Evolutionary conservation across 1,140 invertebrate genomes (phyloP).

Genomic region (Calephelis virginiensis): DNA sequence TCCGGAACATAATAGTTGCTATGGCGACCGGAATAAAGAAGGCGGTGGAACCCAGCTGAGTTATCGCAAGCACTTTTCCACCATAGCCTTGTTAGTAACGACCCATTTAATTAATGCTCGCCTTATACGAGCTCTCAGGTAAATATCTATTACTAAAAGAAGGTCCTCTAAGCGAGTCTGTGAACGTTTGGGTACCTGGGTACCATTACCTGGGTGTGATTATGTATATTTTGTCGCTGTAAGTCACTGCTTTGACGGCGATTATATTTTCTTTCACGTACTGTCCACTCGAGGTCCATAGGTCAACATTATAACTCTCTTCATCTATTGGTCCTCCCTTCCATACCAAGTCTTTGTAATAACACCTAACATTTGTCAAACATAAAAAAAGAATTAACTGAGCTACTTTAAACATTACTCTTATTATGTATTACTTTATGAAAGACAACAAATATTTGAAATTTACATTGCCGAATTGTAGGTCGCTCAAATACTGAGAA

Average conservation of each 20-base stretch:
- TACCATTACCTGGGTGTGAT: constrained; percentile 48
- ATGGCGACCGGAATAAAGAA: not conserved
- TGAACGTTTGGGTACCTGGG: too few species aligned
- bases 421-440: not conserved
- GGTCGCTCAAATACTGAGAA: not conserved
- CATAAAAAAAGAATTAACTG: not conserved
- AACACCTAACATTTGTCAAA: constrained; percentile 11
- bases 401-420: not conserved
- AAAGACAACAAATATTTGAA: not conserved
- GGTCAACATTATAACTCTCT: constrained; percentile 39
- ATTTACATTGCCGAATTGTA: not conserved
- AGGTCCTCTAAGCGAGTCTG: too few species aligned
- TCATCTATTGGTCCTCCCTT: constrained; percentile 44
- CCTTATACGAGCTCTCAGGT: too few species aligned
- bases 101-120: too few species aligned
- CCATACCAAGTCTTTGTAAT: constrained; percentile 48
- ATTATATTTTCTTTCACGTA: constrained; percentile 53
- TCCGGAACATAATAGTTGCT: too few species aligned
- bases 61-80: too few species aligned
- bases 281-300: constrained; percentile 37
- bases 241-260: constrained; percentile 46
- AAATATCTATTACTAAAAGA: too few species aligned
- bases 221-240: constrained; percentile 47
- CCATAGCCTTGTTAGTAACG: too few species aligned
- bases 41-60: not conserved